Conservation (phyloP, 2,888 invertebrate species). For the Campoplex nolae region DNA sequence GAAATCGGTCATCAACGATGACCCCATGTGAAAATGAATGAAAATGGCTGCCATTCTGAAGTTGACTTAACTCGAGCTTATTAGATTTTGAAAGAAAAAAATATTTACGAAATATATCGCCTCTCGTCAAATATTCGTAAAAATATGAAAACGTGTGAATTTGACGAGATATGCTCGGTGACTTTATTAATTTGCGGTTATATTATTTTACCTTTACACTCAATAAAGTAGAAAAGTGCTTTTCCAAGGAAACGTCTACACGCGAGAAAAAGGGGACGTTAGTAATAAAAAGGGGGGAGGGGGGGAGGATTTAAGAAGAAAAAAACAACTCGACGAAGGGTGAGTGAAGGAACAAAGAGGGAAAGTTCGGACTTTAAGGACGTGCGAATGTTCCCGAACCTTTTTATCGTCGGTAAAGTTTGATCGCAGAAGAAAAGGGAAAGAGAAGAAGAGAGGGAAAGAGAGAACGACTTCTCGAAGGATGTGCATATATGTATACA, state of each 20-base stretch:
- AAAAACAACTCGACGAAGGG: constrained; percentile 2
- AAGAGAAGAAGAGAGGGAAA: constrained; percentile 18
- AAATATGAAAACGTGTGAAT: constrained; percentile 43
- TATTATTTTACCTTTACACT: constrained; percentile 32
- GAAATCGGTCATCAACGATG: neutral
- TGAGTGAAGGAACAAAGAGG: constrained; percentile 12
- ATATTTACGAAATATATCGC: neutral
- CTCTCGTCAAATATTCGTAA: neutral
- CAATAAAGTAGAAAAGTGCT: constrained; percentile 19
- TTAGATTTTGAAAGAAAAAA: neutral
- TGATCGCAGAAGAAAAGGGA: constrained; percentile 56
- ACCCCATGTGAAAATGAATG: neutral
- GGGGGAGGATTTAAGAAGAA: constrained; percentile 13
- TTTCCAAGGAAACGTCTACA: constrained; percentile 23
- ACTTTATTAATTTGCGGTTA: constrained; percentile 47
- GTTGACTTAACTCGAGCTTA: neutral
- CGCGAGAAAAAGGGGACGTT: constrained; percentile 10
- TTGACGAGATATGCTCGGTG: constrained; percentile 34
- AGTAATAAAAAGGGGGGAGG: constrained; percentile 35
- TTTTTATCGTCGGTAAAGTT: constrained; percentile 70
- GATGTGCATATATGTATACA: neutral
- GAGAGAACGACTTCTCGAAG: constrained; percentile 58
- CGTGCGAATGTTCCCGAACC: constrained; percentile 69
- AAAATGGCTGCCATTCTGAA: neutral
- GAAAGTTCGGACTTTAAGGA: constrained; percentile 71